phyloP scores from a whole-genome alignment of 2,113 vertebrate genomes.

The Tupaia chinensis region DNA sequence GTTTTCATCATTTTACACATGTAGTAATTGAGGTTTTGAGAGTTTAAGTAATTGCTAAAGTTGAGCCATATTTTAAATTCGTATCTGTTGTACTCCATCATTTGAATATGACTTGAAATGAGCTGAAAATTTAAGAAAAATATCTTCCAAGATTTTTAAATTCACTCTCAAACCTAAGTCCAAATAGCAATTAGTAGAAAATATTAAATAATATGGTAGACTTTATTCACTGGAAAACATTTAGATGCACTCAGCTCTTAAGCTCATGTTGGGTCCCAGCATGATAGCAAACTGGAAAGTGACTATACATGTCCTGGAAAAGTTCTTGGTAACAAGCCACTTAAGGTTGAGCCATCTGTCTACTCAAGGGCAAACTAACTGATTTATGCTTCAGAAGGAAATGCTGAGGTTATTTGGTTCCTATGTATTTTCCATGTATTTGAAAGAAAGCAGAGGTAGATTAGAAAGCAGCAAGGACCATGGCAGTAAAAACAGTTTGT shows the following conservation, averaged over 20 bases:
- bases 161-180: slow-evolving; percentile 54
- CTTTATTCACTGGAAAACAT: slow-evolving; percentile 49
- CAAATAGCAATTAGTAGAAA: slow-evolving; percentile 53
- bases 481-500: slow-evolving; percentile 35
- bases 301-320: neutral
- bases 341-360: slow-evolving; percentile 57
- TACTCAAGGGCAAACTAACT: slow-evolving; percentile 47
- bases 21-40: slow-evolving; percentile 37
- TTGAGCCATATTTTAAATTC: slow-evolving; percentile 51
- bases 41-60: slow-evolving; percentile 45
- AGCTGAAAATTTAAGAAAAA: slow-evolving; percentile 37
- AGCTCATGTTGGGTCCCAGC: slow-evolving; percentile 43
- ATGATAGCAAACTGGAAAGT: slow-evolving; percentile 53
- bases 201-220: slow-evolving; percentile 6
- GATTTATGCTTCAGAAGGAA: slow-evolving; percentile 58
- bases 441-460: slow-evolving; percentile 37
- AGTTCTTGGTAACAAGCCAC: slow-evolving; percentile 53
- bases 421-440: slow-evolving; percentile 30
- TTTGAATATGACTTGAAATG: slow-evolving; percentile 51
- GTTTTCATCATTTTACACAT: slow-evolving; percentile 50
- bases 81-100: slow-evolving; percentile 21
- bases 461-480: slow-evolving; percentile 11
- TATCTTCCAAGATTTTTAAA: slow-evolving; percentile 34
- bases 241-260: slow-evolving; percentile 18
- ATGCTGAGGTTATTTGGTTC: slow-evolving; percentile 48